Percentiles rank a stretch among this genome's conserved stretches.
Conservation (phyloP, 2,888 invertebrate genomes). For the Clusia tigrina region DNA sequence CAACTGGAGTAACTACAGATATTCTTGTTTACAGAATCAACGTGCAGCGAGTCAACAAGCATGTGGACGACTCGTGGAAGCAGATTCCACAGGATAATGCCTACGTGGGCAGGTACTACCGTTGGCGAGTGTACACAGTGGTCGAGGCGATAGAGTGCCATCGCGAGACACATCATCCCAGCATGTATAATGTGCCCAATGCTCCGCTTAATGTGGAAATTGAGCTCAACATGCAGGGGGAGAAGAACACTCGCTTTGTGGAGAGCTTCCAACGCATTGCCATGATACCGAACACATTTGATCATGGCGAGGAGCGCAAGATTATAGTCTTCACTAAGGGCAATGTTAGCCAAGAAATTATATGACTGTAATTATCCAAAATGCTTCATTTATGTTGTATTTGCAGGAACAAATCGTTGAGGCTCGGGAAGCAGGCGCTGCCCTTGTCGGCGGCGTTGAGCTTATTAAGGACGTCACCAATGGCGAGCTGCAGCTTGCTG, state of each 20-base stretch:
- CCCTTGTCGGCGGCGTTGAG: slow-evolving; percentile 75
- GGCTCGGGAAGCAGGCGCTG: slow-evolving; percentile 76
- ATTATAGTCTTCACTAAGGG: slow-evolving; percentile 80
- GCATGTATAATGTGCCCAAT: slow-evolving; percentile 80
- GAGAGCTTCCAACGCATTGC: slow-evolving; percentile 75
- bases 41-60: slow-evolving; percentile 65
- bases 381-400: not conserved
- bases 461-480: slow-evolving; percentile 80
- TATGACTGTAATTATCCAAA: not conserved
- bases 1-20: too few species aligned
- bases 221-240: slow-evolving; percentile 79
- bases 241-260: slow-evolving; percentile 69
- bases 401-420: slow-evolving; percentile 62
- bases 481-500: slow-evolving; percentile 72
- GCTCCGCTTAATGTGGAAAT: slow-evolving; percentile 75
- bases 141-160: slow-evolving; percentile 80
- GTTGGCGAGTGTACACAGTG: slow-evolving; percentile 72
- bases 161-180: slow-evolving; percentile 82
- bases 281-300: slow-evolving; percentile 74
- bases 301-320: slow-evolving; percentile 73
- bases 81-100: slow-evolving; percentile 72
- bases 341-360: slow-evolving; percentile 58
- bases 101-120: slow-evolving; percentile 68
- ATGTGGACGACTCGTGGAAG: slow-evolving; percentile 70
- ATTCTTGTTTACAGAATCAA: slow-evolving; percentile 57